Percentiles rank a stretch among this genome's conserved stretches.
These are phyloP conservation scores for Antedon mediterranea DNA, from an alignment of 53 echinoderm and acorn worm species.

Conservation along the genomic window DNA sequence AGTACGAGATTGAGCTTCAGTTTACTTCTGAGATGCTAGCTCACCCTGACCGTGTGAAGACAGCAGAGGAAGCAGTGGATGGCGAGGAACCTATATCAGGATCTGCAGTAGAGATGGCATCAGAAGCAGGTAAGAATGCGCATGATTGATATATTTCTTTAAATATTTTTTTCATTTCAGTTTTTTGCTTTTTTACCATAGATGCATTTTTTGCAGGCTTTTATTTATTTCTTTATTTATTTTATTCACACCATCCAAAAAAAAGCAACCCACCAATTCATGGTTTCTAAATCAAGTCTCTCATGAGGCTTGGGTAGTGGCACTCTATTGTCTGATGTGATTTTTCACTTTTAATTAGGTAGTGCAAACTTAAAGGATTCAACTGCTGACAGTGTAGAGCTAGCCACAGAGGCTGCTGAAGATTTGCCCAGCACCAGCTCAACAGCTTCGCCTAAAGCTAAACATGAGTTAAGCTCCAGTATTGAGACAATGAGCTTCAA, in stretches of 20 bases:
- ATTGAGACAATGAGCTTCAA: background rate
- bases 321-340: too few species aligned
- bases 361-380: background rate
- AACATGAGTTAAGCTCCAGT: background rate
- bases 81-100: slow-evolving; percentile 82
- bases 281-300: too few species aligned
- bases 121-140: slow-evolving; percentile 34
- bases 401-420: background rate
- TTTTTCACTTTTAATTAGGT: background rate
- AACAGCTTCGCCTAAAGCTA: background rate
- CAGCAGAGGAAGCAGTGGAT: slow-evolving; percentile 68
- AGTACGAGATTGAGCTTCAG: slow-evolving; percentile 94
- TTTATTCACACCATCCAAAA: too few species aligned
- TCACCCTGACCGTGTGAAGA: slow-evolving; percentile 68
- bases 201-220: too few species aligned
- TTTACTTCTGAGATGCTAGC: slow-evolving; percentile 71
- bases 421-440: background rate
- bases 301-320: too few species aligned
- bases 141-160: too few species aligned
- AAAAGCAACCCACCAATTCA: too few species aligned
- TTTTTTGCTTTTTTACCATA: too few species aligned
- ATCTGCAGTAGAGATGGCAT: slow-evolving; percentile 38
- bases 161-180: too few species aligned
- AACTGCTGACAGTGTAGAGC: background rate
- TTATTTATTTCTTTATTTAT: too few species aligned